Evolutionary conservation across 2,797 vertebrate species (phyloP).

Genomic region (Chaunax sp.): DNA sequence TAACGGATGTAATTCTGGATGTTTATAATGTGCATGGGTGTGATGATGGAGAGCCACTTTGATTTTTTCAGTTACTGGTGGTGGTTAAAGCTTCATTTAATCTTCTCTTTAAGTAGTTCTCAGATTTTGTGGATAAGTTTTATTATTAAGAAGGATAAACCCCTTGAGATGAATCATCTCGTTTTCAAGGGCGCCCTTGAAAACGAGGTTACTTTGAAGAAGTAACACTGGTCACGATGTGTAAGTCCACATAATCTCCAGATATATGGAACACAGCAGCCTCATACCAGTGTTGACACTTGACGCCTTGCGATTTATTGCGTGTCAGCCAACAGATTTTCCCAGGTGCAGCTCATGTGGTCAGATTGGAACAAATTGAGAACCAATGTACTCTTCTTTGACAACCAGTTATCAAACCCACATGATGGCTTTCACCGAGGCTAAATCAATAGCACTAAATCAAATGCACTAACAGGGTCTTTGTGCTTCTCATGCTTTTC

Average conservation of each 20-base stretch:
- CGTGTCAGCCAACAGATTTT: constrained; percentile 3
- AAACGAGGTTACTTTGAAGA: no score
- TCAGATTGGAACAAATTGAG: neutral
- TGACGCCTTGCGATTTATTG: neutral
- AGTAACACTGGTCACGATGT: neutral
- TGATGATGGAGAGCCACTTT: no score
- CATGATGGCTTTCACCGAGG: neutral
- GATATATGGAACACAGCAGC: neutral
- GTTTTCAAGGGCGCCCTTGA: no score
- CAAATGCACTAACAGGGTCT: neutral
- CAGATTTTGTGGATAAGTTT: no score
- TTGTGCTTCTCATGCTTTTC: neutral
- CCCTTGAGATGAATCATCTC: no score
- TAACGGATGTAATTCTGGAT: no score
- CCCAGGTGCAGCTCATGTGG: constrained; percentile 7
- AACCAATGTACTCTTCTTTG: neutral
- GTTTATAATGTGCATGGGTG: neutral
- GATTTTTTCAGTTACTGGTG: no score
- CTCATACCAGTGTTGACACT: constrained; percentile 16
- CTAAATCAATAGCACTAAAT: neutral
- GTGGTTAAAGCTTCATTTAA: neutral
- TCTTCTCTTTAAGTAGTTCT: neutral
- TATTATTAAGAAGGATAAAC: no score
- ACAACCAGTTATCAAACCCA: neutral
- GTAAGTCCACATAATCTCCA: neutral